These are phyloP conservation scores for Koerneria pararmatus DNA, from an alignment of 2,888 invertebrate genomes.

Conservation along the genomic window DNA sequence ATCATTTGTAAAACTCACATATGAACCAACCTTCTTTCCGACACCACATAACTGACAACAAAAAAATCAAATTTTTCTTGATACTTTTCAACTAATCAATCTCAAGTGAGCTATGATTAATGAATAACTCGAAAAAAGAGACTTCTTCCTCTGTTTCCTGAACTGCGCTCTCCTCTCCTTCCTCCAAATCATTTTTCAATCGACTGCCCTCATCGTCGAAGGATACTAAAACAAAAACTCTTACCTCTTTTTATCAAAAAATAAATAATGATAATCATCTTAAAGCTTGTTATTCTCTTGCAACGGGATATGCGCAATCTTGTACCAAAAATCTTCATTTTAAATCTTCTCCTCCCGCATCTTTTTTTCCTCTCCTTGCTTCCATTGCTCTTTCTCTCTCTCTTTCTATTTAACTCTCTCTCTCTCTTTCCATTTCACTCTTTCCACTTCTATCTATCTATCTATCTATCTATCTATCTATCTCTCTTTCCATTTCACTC, in stretches of 20 bases:
- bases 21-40: no score
- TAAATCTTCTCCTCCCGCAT: slow-evolving; percentile 15
- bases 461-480: not conserved
- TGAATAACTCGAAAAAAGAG: no score
- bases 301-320: not conserved
- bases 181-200: slow-evolving; percentile 26
- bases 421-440: no score
- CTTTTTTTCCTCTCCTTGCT: slow-evolving; percentile 18
- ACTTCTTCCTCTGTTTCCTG: slow-evolving; percentile 29
- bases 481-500: no score
- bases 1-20: no score
- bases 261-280: not conserved
- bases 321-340: not conserved
- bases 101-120: no score
- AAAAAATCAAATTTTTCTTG: no score
- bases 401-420: no score
- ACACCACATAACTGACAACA: no score
- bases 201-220: slow-evolving; percentile 33
- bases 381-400: no score
- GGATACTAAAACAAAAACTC: slow-evolving; percentile 30
- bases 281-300: not conserved
- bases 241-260: not conserved
- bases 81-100: no score
- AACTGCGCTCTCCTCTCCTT: slow-evolving; percentile 21
- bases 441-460: no score